Conservation (phyloP, 2,888 invertebrate genomes). For the Machimus rusticus region DNA sequence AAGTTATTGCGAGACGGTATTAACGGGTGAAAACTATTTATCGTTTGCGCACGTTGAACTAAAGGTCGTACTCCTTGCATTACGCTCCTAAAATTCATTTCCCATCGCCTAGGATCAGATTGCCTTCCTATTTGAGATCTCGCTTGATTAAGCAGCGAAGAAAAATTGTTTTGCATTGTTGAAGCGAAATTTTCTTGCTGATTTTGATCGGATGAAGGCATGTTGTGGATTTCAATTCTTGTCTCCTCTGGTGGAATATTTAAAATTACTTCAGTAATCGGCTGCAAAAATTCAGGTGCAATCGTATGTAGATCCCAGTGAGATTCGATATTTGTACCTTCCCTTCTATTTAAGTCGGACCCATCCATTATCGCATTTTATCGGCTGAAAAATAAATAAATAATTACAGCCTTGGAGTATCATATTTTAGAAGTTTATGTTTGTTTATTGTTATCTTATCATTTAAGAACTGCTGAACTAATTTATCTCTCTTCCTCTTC, state of each 20-base stretch:
- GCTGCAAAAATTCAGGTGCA: background rate
- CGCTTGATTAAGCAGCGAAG: constrained; percentile 40
- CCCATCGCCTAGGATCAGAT: constrained; percentile 35
- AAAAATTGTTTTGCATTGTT: constrained; percentile 38
- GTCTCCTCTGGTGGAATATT: background rate
- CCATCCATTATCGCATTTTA: background rate
- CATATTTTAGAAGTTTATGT: too few relatives aligned
- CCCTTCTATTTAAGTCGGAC: background rate
- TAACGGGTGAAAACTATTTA: constrained; percentile 56
- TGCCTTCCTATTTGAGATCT: constrained; percentile 35
- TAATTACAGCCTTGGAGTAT: background rate
- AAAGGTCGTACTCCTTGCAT: constrained; percentile 41
- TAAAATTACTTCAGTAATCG: background rate
- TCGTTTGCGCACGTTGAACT: constrained; percentile 46
- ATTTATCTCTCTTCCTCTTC: too few relatives aligned
- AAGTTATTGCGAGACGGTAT: constrained; percentile 54
- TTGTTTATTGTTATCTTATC: too few relatives aligned
- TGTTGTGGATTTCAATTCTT: constrained; percentile 40
- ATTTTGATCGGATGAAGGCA: background rate
- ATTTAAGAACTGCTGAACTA: too few relatives aligned
- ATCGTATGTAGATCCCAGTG: background rate
- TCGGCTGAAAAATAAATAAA: background rate
- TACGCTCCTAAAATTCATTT: constrained; percentile 40
- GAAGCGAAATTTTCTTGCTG: background rate
- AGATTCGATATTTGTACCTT: background rate